Percentiles rank a stretch among this genome's conserved stretches.
These are phyloP conservation scores for Hydropotes inermis DNA, from an alignment of 2,113 vertebrate species.

Conservation along the genomic window DNA sequence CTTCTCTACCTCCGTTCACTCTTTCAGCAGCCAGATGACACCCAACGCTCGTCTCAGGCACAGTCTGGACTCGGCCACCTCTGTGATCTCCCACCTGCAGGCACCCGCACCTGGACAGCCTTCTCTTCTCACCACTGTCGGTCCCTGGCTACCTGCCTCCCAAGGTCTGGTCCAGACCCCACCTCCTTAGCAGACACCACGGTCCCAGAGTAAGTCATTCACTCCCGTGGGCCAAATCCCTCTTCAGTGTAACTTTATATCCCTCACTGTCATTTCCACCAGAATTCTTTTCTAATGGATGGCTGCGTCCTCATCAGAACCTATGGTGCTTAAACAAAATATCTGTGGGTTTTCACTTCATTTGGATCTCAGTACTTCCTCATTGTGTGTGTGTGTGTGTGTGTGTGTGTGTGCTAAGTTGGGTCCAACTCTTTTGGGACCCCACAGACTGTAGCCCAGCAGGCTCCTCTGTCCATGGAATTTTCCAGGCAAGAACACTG, in stretches of 20 bases:
- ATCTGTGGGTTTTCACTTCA: neutral
- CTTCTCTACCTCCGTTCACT: neutral
- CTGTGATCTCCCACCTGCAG: rapidly evolving
- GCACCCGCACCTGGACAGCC: neutral
- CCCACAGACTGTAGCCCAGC: neutral
- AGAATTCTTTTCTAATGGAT: neutral
- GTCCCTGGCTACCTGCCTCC: neutral
- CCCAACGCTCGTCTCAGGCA: rapidly evolving
- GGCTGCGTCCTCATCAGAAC: neutral
- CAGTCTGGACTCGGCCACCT: neutral
- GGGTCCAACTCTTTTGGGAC: neutral
- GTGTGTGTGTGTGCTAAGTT: neutral
- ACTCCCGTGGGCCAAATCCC: rapidly evolving
- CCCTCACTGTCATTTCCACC: neutral
- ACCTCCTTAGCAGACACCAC: neutral
- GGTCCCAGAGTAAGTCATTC: neutral
- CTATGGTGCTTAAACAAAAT: neutral
- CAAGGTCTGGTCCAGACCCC: neutral
- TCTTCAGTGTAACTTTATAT: too few relatives aligned
- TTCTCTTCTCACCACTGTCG: neutral
- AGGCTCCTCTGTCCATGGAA: neutral
- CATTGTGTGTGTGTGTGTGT: neutral
- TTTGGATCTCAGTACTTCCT: neutral
- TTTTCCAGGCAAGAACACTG: neutral
- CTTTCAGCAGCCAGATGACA: neutral